phyloP scores from a whole-genome alignment of 2,113 vertebrate genomes.

The Pavo muticus region DNA sequence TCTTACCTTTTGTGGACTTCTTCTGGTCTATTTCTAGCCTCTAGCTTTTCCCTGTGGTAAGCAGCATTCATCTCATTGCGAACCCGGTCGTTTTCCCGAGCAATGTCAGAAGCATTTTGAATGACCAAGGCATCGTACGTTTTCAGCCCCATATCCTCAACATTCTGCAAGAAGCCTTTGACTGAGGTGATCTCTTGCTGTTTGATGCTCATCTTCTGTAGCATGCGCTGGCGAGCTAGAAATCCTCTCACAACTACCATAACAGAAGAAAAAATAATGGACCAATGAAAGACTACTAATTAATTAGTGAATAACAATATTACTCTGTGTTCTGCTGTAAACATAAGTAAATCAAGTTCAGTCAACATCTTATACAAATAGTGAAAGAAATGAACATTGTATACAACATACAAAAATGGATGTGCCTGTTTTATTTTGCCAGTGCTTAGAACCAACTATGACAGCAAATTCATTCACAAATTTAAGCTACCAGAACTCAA shows the following conservation, averaged over 20 bases:
- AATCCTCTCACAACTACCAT: conserved; percentile 89
- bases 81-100: conserved; percentile 89
- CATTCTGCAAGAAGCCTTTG: conserved; percentile 88
- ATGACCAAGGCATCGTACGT: conserved; percentile 91
- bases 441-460: neutral
- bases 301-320: neutral
- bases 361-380: neutral
- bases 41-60: conserved; percentile 83
- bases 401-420: neutral
- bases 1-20: conserved; percentile 83
- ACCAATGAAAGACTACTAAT: neutral
- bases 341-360: neutral
- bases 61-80: conserved; percentile 79
- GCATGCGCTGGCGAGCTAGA: conserved; percentile 85
- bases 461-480: neutral
- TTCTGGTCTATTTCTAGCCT: conserved; percentile 82
- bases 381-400: neutral
- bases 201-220: conserved; percentile 76
- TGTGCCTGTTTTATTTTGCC: neutral
- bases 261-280: conserved; percentile 33
- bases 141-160: conserved; percentile 89
- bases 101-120: conserved; percentile 93
- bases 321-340: neutral
- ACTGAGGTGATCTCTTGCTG: conserved; percentile 82
- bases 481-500: neutral